Evolutionary conservation across 2,797 vertebrate genomes (phyloP).

Genomic region (Amphiprion clarkii): DNA sequence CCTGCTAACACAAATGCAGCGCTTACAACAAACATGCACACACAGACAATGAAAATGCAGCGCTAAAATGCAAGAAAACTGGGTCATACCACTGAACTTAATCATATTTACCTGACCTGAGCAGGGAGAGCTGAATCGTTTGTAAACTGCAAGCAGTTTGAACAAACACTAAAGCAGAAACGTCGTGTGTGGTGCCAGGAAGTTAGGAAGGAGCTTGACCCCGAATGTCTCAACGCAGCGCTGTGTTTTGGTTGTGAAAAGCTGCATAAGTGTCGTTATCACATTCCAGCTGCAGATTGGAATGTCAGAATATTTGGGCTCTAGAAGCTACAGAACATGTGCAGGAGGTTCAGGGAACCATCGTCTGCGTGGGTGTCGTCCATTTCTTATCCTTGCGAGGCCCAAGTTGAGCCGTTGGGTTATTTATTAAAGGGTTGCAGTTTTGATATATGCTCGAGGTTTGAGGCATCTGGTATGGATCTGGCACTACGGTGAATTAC

Average conservation of each 20-base stretch:
- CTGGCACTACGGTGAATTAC: neutral
- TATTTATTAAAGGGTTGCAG: neutral
- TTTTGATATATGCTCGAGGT: neutral
- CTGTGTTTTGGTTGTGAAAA: slow-evolving; percentile 39
- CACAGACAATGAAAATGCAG: slow-evolving; percentile 20
- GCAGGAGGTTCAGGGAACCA: neutral
- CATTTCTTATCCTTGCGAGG: neutral
- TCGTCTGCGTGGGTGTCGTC: neutral
- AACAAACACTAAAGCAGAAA: slow-evolving; percentile 16
- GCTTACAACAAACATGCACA: slow-evolving; percentile 49
- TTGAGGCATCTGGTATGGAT: slow-evolving; percentile 11
- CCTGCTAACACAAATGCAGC: slow-evolving; percentile 56
- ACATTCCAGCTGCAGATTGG: slow-evolving; percentile 47
- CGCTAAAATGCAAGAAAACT: slow-evolving; percentile 14
- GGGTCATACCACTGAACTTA: neutral
- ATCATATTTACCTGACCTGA: neutral
- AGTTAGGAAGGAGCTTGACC: slow-evolving; percentile 38
- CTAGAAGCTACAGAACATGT: slow-evolving; percentile 43
- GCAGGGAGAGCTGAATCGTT: no score
- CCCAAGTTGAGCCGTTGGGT: neutral
- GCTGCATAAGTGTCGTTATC: slow-evolving; percentile 37
- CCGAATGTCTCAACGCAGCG: slow-evolving; percentile 18
- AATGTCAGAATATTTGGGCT: slow-evolving; percentile 43
- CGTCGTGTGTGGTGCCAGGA: slow-evolving; percentile 21
- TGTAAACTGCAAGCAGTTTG: neutral